Base-by-base conservation (phyloP, 2,888 invertebrate genomes). In the Andrena marginata region DNA sequence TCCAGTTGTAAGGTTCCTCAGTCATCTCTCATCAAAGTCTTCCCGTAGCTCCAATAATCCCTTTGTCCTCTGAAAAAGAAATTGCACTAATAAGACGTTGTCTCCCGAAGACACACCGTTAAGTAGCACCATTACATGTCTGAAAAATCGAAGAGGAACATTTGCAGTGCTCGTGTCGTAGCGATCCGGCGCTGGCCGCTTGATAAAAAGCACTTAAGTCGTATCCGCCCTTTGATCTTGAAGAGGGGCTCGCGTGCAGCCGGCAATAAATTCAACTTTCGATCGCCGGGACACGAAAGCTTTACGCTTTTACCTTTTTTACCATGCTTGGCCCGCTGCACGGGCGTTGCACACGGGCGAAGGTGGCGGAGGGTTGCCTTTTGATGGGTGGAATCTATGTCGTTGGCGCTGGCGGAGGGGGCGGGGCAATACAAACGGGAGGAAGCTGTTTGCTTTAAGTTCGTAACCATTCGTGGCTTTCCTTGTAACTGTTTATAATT, bases 191-290 rank as follows among this genome's bases (percentile, higher is more conserved):
- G 72, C 48, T 48, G 73, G 54, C 69, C 78, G 73, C 81, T 88
- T 82, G 88, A 88, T 88, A 88, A 86, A 86, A 88, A 80, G 86
- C 85, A 85, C 82, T 85, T 80, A 86, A 86, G 86, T 85, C 86
- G 70, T 88, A 88, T 88, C 88, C 85, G 86, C 60, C 59, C 80
- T 88, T 84, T 86, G 88, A 88, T 88, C 88, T 88, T 68, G 80
- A 79, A 84, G 73, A 72, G 82, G 23, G 70, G 81, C 70, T 88
- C 83, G 88, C 88, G 88, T 88, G 88, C 71, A 33, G 62, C 29
- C 29, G 59, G 77, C 88, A 79, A 88, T 88, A 88, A 88, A 88
- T 86, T 76, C 78, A 64, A 78, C 68, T 85, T 79, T 85, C 83
- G 80, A 84, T 82, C 82, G 33, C 29, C 51, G 42, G 48, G 51